Percentiles rank a stretch among this genome's conserved stretches.
Evolutionary conservation across 2,888 invertebrate genomes (phyloP).

Genomic region (Meiosimyza platycephala): DNA sequence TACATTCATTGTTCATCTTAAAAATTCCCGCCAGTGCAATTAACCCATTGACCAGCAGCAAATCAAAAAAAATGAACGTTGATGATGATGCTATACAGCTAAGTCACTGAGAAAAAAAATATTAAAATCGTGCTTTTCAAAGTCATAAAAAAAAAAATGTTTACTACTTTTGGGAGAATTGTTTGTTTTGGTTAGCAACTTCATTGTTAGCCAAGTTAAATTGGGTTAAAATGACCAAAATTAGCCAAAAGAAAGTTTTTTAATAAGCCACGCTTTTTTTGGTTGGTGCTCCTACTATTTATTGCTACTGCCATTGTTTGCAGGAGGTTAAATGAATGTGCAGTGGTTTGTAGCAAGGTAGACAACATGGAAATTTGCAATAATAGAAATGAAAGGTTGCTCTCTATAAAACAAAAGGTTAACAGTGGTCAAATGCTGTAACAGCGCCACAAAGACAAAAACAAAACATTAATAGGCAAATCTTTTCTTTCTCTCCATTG

Average conservation of each 20-base stretch:
- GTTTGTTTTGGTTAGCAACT: slow-evolving; percentile 31
- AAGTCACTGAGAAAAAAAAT: slow-evolving; percentile 28
- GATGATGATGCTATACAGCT: background rate
- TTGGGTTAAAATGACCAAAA: slow-evolving; percentile 42
- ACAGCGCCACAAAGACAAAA: no score
- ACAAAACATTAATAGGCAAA: no score
- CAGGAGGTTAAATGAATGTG: no score
- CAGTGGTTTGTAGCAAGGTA: no score
- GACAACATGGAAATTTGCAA: no score
- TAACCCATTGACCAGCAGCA: slow-evolving; percentile 42
- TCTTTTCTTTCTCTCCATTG: no score
- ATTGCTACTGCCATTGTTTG: no score
- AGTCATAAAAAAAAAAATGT: slow-evolving; percentile 45
- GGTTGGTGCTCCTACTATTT: no score
- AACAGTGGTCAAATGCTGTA: no score
- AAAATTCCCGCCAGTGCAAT: slow-evolving; percentile 31
- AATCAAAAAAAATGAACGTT: background rate
- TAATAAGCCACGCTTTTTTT: slow-evolving; percentile 31
- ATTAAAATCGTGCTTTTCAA: slow-evolving; percentile 49
- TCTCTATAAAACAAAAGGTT: no score
- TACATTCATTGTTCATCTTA: background rate
- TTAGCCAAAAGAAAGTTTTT: slow-evolving; percentile 49
- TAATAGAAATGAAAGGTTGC: no score
- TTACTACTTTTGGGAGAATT: slow-evolving; percentile 37
- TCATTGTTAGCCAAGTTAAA: slow-evolving; percentile 14